phyloP scores from a whole-genome alignment of 1,140 invertebrate species.

The Acyrthosiphon pisum region DNA sequence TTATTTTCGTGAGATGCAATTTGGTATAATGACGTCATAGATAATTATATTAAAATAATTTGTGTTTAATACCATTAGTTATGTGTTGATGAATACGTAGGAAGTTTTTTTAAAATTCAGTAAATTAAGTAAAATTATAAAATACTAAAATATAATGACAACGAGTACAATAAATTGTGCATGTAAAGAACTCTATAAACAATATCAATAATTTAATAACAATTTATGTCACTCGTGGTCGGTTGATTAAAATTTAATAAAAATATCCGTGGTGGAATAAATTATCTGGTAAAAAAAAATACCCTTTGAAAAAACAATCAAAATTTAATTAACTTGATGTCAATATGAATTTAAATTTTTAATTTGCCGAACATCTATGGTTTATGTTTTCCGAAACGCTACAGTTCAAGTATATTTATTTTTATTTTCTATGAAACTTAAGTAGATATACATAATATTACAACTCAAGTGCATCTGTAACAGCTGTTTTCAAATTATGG shows the following conservation, averaged over 20 bases:
- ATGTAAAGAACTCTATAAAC: not conserved
- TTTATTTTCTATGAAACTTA: not conserved
- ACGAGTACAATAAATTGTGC: not conserved
- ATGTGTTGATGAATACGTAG: not conserved
- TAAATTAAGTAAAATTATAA: not conserved
- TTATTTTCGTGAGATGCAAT: not conserved
- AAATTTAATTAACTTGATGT: not conserved
- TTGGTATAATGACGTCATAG: not conserved
- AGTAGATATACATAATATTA: not conserved
- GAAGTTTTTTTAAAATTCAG: not conserved
- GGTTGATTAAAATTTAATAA: not conserved
- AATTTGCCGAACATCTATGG: not conserved
- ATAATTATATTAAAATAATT: too few relatives aligned
- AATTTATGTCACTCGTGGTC: not conserved
- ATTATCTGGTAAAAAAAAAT: not conserved
- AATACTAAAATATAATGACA: not conserved
- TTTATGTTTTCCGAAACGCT: not conserved
- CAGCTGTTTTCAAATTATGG: not conserved
- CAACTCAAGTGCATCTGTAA: not conserved
- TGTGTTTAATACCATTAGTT: too few relatives aligned
- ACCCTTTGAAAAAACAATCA: not conserved
- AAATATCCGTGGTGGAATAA: not conserved
- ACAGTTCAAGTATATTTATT: not conserved
- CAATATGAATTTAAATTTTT: not conserved
- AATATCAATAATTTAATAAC: not conserved